Evolutionary conservation across 2,888 invertebrate genomes (phyloP), one percentile per base, ranked within the genome.

Genomic region (Nezara viridula): DNA sequence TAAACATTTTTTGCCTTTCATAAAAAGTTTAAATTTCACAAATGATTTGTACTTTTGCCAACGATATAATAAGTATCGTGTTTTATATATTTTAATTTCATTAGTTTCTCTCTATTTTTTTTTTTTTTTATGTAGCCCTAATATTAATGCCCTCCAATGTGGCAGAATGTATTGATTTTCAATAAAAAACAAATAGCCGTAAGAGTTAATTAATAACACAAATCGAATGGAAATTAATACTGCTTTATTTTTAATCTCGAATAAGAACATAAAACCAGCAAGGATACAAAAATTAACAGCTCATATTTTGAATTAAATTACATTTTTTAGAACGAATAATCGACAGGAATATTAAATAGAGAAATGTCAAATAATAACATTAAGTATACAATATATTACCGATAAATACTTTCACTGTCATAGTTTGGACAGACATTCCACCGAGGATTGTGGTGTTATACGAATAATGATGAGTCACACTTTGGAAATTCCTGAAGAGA

Each of bases 391-490:
- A 60, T 60, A 73, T 37, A 73, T 73, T 73, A 37, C 6, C 37
- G 2, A 32, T 73, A 16, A 73, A 2, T 19, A 73, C 66, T 73
- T 73, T 73, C 66, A 32, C 66, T 9, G 60, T 9, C 32, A 73
- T 3, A 2, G 21, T 27, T 60, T 14, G 2, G 27, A 60, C 60
- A 60, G 60, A 73, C 32, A 73, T 19, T 37, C 66, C 21, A 14
- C 19, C 19, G 32, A 73, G 66, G 66, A 7, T 37, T 73, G 37
- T 37, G 66, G 19, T 32, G 66, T 73, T 73, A 27, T 73, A 73
- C 66, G 66, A 73, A 73, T 73, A 37, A 73, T 73, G 21, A 73
- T 73, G 32, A 73, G 66, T 32, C 66, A 73, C 66, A 73, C 66
- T 73, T 73, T 37, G 19, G 37, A 73, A 73, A 73, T 73, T 37